Percentiles rank a stretch among this genome's conserved stretches.
Conservation (phyloP, 1,140 invertebrate species). For the Diachasma alloeum region DNA sequence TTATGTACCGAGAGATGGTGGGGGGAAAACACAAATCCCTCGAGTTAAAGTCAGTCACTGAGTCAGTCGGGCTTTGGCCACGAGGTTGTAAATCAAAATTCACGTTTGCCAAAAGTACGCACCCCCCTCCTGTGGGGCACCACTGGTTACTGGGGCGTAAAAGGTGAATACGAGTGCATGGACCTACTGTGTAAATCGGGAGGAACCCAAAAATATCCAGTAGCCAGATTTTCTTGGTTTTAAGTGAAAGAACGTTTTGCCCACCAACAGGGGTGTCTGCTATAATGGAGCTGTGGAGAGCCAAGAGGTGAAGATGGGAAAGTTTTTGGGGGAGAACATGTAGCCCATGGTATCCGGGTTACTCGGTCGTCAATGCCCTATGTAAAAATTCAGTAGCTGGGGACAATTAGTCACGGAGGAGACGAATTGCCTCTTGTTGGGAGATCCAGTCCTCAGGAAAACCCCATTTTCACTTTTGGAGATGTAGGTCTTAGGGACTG, state of each 20-base stretch:
- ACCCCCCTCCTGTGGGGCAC: background rate
- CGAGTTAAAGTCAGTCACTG: constrained; percentile 1
- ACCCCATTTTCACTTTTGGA: background rate
- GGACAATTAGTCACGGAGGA: background rate
- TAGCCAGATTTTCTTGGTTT: constrained; percentile 26
- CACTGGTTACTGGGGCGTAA: background rate
- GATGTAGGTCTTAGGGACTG: background rate
- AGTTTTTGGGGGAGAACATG: constrained; percentile 19
- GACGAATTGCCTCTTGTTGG: background rate
- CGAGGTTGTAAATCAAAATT: background rate
- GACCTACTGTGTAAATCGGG: background rate
- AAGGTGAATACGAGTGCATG: background rate
- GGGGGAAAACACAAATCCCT: background rate
- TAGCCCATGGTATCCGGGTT: constrained; percentile 46
- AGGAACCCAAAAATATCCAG: background rate
- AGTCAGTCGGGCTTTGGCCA: background rate
- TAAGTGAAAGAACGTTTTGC: constrained; percentile 32
- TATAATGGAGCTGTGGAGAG: background rate
- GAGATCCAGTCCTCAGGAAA: background rate
- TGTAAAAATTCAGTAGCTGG: background rate
- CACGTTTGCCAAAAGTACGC: background rate
- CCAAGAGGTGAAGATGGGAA: background rate
- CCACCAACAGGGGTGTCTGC: background rate
- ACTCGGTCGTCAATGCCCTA: constrained; percentile 43
- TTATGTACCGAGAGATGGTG: constrained; percentile 27